Evolutionary conservation across 2,113 vertebrate genomes (phyloP).

Genomic region (Seriola rivoliana): DNA sequence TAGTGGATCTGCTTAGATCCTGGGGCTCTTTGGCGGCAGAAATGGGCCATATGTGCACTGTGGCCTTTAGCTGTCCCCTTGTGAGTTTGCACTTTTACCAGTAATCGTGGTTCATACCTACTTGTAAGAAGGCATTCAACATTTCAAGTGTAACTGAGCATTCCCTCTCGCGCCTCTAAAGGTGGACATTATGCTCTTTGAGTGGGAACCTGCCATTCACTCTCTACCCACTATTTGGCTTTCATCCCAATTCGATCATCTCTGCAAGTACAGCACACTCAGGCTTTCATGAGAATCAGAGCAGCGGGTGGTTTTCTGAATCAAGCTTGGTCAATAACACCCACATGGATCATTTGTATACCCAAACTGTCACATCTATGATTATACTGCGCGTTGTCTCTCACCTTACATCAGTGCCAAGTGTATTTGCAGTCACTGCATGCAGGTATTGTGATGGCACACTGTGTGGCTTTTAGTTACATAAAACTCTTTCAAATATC

Average conservation of each 20-base stretch:
- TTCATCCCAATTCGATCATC: constrained; percentile 42
- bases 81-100: neutral
- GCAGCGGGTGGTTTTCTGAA: constrained; percentile 25
- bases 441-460: constrained; percentile 47
- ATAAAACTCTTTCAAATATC: constrained; percentile 72
- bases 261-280: constrained; percentile 29
- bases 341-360: constrained; percentile 37
- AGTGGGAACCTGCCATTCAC: constrained; percentile 45
- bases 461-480: constrained; percentile 65
- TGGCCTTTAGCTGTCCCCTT: neutral
- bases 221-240: constrained; percentile 45
- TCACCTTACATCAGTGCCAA: constrained; percentile 14
- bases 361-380: constrained; percentile 44
- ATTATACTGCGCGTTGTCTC: constrained; percentile 9
- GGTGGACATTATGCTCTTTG: constrained; percentile 18
- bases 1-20: neutral
- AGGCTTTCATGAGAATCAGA: constrained; percentile 24
- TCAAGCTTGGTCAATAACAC: constrained; percentile 48
- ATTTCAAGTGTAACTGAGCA: constrained; percentile 17
- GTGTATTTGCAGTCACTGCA: constrained; percentile 37
- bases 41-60: neutral
- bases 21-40: constrained; percentile 1
- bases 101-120: constrained; percentile 2
- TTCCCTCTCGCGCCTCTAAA: constrained; percentile 15
- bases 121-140: constrained; percentile 21